Percentiles rank a stretch among this genome's conserved stretches.
Conservation (phyloP, 2,113 vertebrate genomes). For the Enhydra lutris region DNA sequence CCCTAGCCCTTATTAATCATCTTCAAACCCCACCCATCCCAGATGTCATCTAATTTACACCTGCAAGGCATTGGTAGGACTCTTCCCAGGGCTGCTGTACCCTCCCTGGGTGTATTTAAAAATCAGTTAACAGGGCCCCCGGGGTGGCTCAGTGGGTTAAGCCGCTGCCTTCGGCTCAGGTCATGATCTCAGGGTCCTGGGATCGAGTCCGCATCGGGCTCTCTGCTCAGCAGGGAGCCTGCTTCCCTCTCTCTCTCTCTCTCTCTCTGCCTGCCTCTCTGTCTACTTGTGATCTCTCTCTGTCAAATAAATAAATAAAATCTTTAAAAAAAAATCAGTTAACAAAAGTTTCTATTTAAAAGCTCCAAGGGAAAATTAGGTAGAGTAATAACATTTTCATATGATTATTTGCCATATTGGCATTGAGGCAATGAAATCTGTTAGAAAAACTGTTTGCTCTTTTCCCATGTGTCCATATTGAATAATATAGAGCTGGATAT, state of each 20-base stretch:
- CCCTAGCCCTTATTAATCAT: background rate
- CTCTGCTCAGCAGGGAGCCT: no score
- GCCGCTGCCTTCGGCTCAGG: no score
- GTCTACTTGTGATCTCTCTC: no score
- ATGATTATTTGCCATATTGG: constrained; percentile 77
- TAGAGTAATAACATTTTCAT: constrained; percentile 72
- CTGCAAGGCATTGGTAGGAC: background rate
- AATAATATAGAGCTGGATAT: constrained; percentile 39
- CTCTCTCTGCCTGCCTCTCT: no score
- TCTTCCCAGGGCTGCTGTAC: background rate
- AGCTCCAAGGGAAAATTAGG: constrained; percentile 67
- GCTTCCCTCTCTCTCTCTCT: no score
- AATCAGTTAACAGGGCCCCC: constrained; percentile 62
- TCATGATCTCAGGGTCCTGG: no score
- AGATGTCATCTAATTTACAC: background rate
- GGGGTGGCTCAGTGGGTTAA: no score
- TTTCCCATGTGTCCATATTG: constrained; percentile 68
- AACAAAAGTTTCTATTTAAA: constrained; percentile 59
- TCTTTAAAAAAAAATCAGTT: constrained; percentile 61
- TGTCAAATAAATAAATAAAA: no score
- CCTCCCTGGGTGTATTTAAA: background rate
- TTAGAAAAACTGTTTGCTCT: constrained; percentile 75
- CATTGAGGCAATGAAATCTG: constrained; percentile 70
- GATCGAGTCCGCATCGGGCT: no score
- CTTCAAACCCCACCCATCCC: background rate